Evolutionary conservation across 2,888 invertebrate species (phyloP), one percentile per base, ranked within the genome.

Genomic region (Spodoptera littoralis): DNA sequence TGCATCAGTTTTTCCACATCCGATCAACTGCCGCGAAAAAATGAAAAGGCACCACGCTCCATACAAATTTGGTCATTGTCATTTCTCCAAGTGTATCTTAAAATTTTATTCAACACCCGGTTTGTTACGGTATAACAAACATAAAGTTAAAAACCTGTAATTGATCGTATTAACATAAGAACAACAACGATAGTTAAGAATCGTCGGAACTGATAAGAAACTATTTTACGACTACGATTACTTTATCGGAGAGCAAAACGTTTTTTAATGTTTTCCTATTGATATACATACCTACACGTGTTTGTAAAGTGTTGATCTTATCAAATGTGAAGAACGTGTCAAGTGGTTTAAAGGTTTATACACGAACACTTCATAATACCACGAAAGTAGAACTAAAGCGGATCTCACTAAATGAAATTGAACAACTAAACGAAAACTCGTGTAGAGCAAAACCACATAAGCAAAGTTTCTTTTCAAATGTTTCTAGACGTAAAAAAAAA

Each of bases 381-480:
- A 36, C 36, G 45, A 43, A 46, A 27, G 44, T 48, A 47, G 30
- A 47, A 41, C 41, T 36, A 54, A 43, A 52, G 27, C 11, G 52
- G 52, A 62, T 69, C 62, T 55, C 53, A 41, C 41, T 46, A 51
- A 54, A 60, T 60, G 53, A 62, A 72, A 72, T 53, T 60, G 56
- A 42, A 45, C 52, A 81, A 80, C 71, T 79, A 85, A 81, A 83
- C 77, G 62, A 70, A 84, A 80, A 83, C 79, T 82, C 80, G 75
- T 76, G 81, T 78, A 81, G 79, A 88, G 84, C 83, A 87, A 88
- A 36, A 90, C 88, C 84, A 84, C 82, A 85, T 84, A 86, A 87
- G 83, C 83, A 83, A 82, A 85, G 86, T 89, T 86, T 87, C 85
- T 87, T 85, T 87, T 86, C 83, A 88, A 89, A 89, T 82, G 86